A percentile compares a stretch with the other conserved stretches of the same genome.
Conservation (phyloP, 1,140 invertebrate genomes). For the Ectropis grisescens region DNA sequence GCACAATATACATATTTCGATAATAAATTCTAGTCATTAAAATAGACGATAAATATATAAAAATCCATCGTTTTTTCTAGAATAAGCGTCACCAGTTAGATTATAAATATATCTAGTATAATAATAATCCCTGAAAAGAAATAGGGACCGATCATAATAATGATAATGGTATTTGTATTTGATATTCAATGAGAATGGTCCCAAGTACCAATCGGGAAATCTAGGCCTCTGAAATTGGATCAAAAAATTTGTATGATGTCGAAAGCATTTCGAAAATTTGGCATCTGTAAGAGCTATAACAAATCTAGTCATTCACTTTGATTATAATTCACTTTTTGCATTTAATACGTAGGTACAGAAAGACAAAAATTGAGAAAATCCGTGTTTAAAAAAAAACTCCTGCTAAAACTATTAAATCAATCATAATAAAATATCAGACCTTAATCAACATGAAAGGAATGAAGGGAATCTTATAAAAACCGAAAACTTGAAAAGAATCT, state of each 20-base stretch:
- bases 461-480: too few species aligned
- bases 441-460: too few species aligned
- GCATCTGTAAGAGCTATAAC: conserved; percentile 14
- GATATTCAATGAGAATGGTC: conserved; percentile 61
- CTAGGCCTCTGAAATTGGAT: conserved; percentile 31
- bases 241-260: conserved; percentile 6
- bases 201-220: conserved; percentile 45
- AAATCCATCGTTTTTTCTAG: conserved; percentile 54
- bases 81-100: conserved; percentile 62
- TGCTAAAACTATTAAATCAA: too few species aligned
- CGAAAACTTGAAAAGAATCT: too few species aligned
- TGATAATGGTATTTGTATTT: conserved; percentile 55
- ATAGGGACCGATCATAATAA: conserved; percentile 36
- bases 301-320: too few species aligned
- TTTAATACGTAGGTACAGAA: too few species aligned
- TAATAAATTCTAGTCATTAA: conserved; percentile 32
- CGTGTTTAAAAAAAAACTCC: too few species aligned
- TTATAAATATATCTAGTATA: conserved; percentile 44
- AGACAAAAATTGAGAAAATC: too few species aligned
- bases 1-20: conserved; percentile 47
- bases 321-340: too few species aligned
- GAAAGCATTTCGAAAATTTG: conserved; percentile 13
- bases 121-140: conserved; percentile 45
- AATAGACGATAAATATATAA: conserved; percentile 60
- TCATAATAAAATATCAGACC: too few species aligned